Base-by-base conservation (phyloP, 2,797 vertebrate species). In the Acanthurus leucopareius region DNA sequence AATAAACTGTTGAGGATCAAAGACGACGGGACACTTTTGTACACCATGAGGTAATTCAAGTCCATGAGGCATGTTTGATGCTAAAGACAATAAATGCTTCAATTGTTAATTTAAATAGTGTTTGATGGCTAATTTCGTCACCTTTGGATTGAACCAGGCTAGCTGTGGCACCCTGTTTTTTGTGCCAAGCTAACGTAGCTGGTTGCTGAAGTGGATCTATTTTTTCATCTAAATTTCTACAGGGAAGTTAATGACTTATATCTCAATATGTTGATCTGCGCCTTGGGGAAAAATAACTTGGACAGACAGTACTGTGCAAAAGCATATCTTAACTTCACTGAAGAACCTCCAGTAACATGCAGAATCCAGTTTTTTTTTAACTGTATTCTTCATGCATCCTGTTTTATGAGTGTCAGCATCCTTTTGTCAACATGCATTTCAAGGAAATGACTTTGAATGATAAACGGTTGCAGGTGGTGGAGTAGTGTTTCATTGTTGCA, bases 1-100 rank as follows among this genome's bases (percentile, higher is more conserved):
- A 99, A 99, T 76, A 99, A 99, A 62, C 95, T 99, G 42, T 81
- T 99, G 69, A 94, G 98, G 87, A 99, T 99, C 78, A 96, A 98
- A 90, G 98, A 99, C 17, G 98, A 99, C 0, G 98, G 98, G 11
- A 99, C 97, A 0, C 92, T 99, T 47, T 91, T 99, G 9, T 99
- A 99, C 87, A 99, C 98, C 49, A 98, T 98, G 97, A 97, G 97
- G 97, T 97, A 95, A 72, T 52, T 58, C 44, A 52, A 53, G 49
- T 74, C 35, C 11, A 17, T 44, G 6, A 54, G 25, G 44, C 13
- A 14, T 47, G 32, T 35, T 35, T 35, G 6, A 35, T 1, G 32
- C 32, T 35, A 35, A 35, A 35, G 32, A 35, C 32, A 35, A 35
- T 32, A 35, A 35, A 7, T 35, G 49, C 14, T 51, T 25, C 22